phyloP scores from a whole-genome alignment of 2,888 invertebrate species.

The Lysandra bellargus region DNA sequence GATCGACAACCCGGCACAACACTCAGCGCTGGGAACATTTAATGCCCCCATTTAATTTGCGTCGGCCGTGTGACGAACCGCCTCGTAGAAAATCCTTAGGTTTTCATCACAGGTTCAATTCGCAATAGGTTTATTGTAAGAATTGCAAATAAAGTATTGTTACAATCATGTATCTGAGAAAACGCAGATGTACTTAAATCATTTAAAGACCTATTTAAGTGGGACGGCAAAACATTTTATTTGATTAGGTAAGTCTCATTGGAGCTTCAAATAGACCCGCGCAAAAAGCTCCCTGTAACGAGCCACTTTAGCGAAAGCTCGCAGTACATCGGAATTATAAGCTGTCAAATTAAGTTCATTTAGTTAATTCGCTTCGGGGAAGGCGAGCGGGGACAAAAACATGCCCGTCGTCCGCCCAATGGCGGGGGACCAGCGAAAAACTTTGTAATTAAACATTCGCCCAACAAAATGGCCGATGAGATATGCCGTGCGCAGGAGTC shows the following conservation, averaged over 20 bases:
- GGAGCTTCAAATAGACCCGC: slow-evolving; percentile 13
- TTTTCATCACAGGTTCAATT: slow-evolving; percentile 30
- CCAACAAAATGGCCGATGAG: slow-evolving; percentile 46
- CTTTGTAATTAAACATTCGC: slow-evolving; percentile 51
- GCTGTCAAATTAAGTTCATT: slow-evolving; percentile 52
- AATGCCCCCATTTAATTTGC: slow-evolving; percentile 46
- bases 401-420: slow-evolving; percentile 44
- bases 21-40: slow-evolving; percentile 42
- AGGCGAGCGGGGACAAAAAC: slow-evolving; percentile 43
- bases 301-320: slow-evolving; percentile 28
- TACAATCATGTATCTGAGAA: background rate
- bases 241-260: background rate
- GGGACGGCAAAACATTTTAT: background rate
- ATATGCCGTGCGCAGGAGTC: slow-evolving; percentile 32
- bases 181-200: background rate
- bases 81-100: slow-evolving; percentile 44
- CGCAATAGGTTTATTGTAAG: background rate
- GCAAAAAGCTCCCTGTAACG: slow-evolving; percentile 11
- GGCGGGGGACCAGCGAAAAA: slow-evolving; percentile 44
- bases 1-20: background rate
- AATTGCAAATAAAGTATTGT: background rate
- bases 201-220: background rate
- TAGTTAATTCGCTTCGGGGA: slow-evolving; percentile 49
- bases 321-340: slow-evolving; percentile 46
- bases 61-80: slow-evolving; percentile 45